Conservation (phyloP, 2,797 vertebrate species). For the Trematomus bernacchii region DNA sequence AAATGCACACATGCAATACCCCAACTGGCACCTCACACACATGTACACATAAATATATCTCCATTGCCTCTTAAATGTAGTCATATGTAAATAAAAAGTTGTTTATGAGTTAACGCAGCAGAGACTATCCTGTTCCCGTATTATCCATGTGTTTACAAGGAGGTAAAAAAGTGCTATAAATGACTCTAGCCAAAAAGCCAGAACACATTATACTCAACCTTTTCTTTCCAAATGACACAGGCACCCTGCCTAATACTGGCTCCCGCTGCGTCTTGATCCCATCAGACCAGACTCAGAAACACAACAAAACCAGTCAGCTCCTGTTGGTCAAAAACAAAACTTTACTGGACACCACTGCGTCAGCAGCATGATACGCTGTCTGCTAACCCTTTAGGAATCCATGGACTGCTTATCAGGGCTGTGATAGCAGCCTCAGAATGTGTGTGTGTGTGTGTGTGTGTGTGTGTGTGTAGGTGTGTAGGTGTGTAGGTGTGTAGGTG, state of each 20-base stretch:
- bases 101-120: conserved; percentile 57
- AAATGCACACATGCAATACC: conserved; percentile 1
- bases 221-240: conserved; percentile 18
- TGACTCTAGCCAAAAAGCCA: conserved; percentile 7
- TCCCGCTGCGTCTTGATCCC: conserved; percentile 62
- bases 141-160: conserved; percentile 5
- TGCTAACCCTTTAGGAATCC: conserved; percentile 78
- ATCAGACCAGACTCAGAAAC: conserved; percentile 65
- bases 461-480: conserved; percentile 5
- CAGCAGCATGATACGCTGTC: conserved; percentile 73
- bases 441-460: conserved; percentile 17
- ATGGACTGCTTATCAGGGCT: conserved; percentile 63
- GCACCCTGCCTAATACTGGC: conserved; percentile 12
- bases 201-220: conserved; percentile 2
- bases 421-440: conserved; percentile 39
- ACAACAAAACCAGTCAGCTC: conserved; percentile 64
- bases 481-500: conserved; percentile 16
- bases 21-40: not conserved
- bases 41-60: not conserved
- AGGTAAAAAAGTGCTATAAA: not conserved
- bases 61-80: conserved; percentile 46
- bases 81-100: conserved; percentile 53
- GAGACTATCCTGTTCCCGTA: conserved; percentile 55
- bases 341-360: conserved; percentile 61
- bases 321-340: conserved; percentile 40